A percentile compares a stretch with the other conserved stretches of the same genome.
phyloP scores from a whole-genome alignment of 2,888 invertebrate genomes.

The Bhutanitis thaidina region DNA sequence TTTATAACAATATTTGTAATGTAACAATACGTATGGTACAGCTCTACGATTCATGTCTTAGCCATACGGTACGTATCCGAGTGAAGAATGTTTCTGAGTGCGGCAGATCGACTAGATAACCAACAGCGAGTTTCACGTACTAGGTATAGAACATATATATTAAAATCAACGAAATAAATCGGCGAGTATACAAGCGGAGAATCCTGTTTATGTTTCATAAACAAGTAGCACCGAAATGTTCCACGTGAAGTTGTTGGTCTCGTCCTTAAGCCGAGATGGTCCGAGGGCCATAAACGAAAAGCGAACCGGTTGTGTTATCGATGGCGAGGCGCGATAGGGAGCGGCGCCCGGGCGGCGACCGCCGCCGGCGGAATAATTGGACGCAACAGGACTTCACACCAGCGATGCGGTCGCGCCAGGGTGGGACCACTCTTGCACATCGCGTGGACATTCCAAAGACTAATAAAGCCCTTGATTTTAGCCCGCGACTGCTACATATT shows the following conservation, averaged over 20 bases:
- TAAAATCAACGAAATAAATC: no score
- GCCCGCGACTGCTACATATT: no score
- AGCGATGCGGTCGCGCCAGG: conserved; percentile 31
- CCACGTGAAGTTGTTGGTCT: conserved; percentile 1
- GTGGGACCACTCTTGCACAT: conserved; percentile 20
- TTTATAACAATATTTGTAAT: no score
- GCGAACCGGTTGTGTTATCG: conserved; percentile 71
- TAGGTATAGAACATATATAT: no score
- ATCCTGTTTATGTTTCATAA: neutral
- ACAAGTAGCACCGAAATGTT: conserved; percentile 7
- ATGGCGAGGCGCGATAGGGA: conserved; percentile 75
- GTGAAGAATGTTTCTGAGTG: no score
- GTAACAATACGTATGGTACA: no score
- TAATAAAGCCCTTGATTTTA: neutral
- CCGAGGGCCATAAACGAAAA: conserved; percentile 60
- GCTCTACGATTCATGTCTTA: no score
- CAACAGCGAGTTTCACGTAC: no score
- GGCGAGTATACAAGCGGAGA: no score
- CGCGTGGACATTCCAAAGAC: neutral
- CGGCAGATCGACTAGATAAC: no score
- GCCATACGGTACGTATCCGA: no score
- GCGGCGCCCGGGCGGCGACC: conserved; percentile 71
- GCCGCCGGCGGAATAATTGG: conserved; percentile 74
- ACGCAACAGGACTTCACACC: conserved; percentile 78
- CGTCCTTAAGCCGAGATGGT: conserved; percentile 7